Conservation (phyloP, 2,888 invertebrate genomes). For the Hedychridium roseum region DNA sequence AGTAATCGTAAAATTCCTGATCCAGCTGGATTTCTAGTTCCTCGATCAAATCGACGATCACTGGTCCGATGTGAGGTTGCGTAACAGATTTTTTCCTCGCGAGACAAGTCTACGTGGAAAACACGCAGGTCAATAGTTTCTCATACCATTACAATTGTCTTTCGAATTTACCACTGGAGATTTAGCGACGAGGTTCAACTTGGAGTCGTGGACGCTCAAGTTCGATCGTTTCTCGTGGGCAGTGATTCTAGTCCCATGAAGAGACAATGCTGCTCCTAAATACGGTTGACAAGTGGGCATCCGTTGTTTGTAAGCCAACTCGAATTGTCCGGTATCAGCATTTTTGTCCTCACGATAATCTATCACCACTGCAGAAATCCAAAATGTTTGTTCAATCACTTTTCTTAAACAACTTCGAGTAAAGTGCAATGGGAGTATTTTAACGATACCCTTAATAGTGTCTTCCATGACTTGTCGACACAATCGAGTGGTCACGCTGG, state of each 20-base stretch:
- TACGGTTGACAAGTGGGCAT: constrained; percentile 83
- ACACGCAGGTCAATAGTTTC: neutral
- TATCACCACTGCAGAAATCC: constrained; percentile 75
- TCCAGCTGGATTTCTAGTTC: constrained; percentile 69
- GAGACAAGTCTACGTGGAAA: constrained; percentile 37
- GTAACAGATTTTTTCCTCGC: constrained; percentile 49
- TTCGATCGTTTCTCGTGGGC: constrained; percentile 57
- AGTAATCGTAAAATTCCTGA: constrained; percentile 53
- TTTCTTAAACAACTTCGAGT: no score
- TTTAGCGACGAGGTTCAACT: constrained; percentile 51
- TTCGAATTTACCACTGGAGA: constrained; percentile 40
- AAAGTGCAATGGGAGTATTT: no score
- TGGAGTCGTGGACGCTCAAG: constrained; percentile 63
- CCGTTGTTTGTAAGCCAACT: constrained; percentile 79
- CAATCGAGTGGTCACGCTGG: constrained; percentile 85
- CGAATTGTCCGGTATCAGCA: constrained; percentile 83
- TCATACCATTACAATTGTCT: no score
- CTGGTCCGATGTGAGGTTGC: constrained; percentile 70
- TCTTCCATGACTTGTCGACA: constrained; percentile 91
- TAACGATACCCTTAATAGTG: constrained; percentile 81
- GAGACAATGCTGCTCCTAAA: constrained; percentile 75
- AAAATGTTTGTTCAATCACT: no score
- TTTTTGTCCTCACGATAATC: constrained; percentile 77
- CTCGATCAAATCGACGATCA: constrained; percentile 74
- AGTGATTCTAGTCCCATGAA: constrained; percentile 73